phyloP scores from a whole-genome alignment of 2,113 vertebrate species.

The Crotalus tigris region DNA sequence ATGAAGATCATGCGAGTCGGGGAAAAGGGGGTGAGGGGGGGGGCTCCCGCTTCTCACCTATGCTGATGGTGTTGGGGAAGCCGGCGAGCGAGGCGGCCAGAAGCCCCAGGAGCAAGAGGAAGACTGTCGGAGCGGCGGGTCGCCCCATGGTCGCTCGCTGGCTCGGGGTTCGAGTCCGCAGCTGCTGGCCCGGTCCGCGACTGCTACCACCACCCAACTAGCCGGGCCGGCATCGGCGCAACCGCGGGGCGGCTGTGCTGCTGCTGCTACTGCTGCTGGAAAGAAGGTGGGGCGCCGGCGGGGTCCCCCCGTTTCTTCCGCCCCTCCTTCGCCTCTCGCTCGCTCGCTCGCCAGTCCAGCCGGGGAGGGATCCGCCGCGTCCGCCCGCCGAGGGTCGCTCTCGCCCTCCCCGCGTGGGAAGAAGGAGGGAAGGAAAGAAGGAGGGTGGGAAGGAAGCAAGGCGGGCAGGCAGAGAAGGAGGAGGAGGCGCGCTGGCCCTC shows the following conservation, averaged over 20 bases:
- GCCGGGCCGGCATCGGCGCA: background rate
- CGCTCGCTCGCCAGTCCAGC: constrained; percentile 38
- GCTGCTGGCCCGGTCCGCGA: background rate
- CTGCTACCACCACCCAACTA: too few species aligned
- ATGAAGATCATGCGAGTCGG: background rate
- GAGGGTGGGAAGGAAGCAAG: background rate
- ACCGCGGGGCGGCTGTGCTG: background rate
- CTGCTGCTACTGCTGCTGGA: background rate
- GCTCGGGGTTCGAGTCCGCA: background rate
- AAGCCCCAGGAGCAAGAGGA: constrained; percentile 84
- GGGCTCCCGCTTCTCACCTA: constrained; percentile 79
- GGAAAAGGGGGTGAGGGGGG: background rate
- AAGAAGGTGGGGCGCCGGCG: background rate
- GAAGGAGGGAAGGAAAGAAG: background rate
- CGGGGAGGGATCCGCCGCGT: constrained; percentile 55
- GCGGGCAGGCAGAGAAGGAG: background rate
- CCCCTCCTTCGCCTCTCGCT: background rate
- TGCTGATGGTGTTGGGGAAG: constrained; percentile 97
- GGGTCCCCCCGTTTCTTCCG: background rate
- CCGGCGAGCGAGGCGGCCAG: constrained; percentile 81
- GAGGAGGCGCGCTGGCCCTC: background rate
- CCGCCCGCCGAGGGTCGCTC: background rate
- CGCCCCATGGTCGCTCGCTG: constrained; percentile 82
- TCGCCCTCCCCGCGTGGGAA: background rate
- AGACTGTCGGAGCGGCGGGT: constrained; percentile 70